Base-by-base conservation (phyloP, 2,888 invertebrate genomes). In the Archips xylosteana region DNA sequence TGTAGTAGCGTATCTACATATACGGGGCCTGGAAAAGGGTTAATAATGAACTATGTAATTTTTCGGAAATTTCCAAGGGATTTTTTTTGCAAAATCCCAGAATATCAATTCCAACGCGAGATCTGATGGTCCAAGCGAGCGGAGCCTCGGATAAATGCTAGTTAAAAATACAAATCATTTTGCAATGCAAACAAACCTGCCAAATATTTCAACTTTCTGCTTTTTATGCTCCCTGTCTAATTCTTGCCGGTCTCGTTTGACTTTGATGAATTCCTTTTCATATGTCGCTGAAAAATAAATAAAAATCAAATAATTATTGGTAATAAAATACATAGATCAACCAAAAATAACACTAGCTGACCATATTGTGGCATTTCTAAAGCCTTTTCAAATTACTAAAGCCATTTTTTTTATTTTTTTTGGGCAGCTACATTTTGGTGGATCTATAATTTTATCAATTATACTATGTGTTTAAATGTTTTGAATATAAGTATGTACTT, bases 161-260 rank as follows among this genome's bases (percentile, higher is more conserved):
- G 23, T 23, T 23, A 23, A 23, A 23, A 23, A 23, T 23, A 39
- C 6, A 39, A 39, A 39, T 39, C 39, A 23, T 45, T 45, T 10
- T 45, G 12, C n/a, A n/a, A 54, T 54, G 54, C 15, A 36, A 60
- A 49, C 34, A n/a, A 70, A 83, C 83, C 80, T 77, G 62, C 74
- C 32, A 73, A 79, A 75, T 12, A 77, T 66, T 51, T 78, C 72
- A 10, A 75, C 67, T 61, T 80, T 80, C 73, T 81, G 76, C 67
- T 72, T 78, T 75, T 82, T 81, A 57, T 83, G 81, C n/a, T 61
- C 74, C 42, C 73, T 81, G 9, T 85, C 82, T 49, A 83, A 54
- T 36, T 82, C 80, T 23, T 71, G 73, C 54, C 80, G 67, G 59
- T 77, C 78, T 49, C 74, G 72, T 57, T 80, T 81, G 15, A 83